Base-by-base conservation (phyloP, 2,797 vertebrate genomes). In the Oophaga sylvatica region DNA sequence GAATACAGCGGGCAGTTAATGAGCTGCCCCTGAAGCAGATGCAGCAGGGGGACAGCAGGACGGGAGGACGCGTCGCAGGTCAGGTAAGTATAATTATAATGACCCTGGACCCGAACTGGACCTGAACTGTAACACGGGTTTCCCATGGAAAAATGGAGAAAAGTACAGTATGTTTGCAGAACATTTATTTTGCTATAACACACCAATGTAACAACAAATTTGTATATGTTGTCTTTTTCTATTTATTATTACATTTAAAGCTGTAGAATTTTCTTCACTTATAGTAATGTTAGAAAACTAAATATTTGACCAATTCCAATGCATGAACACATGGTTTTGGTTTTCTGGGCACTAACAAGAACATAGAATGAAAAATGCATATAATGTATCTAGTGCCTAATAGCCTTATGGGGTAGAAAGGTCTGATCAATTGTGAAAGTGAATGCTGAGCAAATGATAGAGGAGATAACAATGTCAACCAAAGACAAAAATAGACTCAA, bases 361-460 rank as follows among this genome's bases (percentile, higher is more conserved):
- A 0, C 31, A 75, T 5, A 75, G 8, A 75, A 75, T 75, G 3
- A 41, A 48, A 22, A 75, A n/a, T 75, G 41, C 71, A 53, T 53
- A n/a, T 10, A 53, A 19, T 48, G 22, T 75, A 75, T 53, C 71
- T 75, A 20, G 45, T 48, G 71, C 41, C 79, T 78, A 91, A 85
- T 90, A 80, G 91, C 41, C 90, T 91, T 83, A 81, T 91, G 90
- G 90, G 80, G 48, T 60, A 79, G 67, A 84, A 90, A 91, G 92
- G 90, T 76, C 71, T 76, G 91, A 92, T 83, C 89, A 86, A 92
- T 87, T 88, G 16, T 73, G 92, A 93, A 93, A 19, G 26, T 90
- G 90, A 92, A 87, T 91, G 90, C 90, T 91, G 91, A 92, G 80
- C 67, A 90, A 90, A 90, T 90, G 90, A 91, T 90, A 92, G 91